Base-by-base conservation (phyloP, 2,888 invertebrate genomes). In the Sinopyrophorus schimmeli region DNA sequence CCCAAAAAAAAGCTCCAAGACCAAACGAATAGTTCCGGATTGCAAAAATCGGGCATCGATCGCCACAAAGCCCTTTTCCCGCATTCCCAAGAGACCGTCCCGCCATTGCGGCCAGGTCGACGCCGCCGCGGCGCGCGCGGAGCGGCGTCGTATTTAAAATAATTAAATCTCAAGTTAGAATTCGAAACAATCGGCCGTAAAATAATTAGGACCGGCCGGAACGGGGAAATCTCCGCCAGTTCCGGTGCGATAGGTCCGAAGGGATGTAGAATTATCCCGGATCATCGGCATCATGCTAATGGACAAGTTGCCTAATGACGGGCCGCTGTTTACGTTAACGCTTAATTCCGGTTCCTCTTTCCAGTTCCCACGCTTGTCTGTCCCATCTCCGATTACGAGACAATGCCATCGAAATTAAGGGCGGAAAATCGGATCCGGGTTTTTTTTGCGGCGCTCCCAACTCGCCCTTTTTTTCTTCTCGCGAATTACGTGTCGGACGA, bases 221-320 rank as follows among this genome's bases (percentile, higher is more conserved):
- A 61, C 51, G 54, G 47, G 59, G 54, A 59, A 60, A 62, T 64
- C 62, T 62, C 57, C 58, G 59, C 56, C 60, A 60, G 63, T 63
- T 66, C 65, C 64, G 61, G 60, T 28, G 39, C 44, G 60, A 63
- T 62, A 57, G 61, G 61, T 62, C 65, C 58, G 43, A 34, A 53
- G 66, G 64, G 62, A 63, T 62, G 62, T 51, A 52, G 61, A 62
- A 63, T 64, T 63, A 64, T 58, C 62, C 61, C 57, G 61, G 63
- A 65, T 63, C 65, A 66, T 65, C 66, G 61, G 56, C 63, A 57
- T 59, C 59, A 57, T 58, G 59, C 63, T 66, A 68, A 68, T 67
- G 65, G 66, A 68, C 66, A 68, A 68, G 65, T 64, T 63, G 64
- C 60, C 54, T 69, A 68, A 68, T 67, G 67, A 68, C 67, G 63